Evolutionary conservation across 2,888 invertebrate species (phyloP).

Genomic region (Siphonodentalium dalli): DNA sequence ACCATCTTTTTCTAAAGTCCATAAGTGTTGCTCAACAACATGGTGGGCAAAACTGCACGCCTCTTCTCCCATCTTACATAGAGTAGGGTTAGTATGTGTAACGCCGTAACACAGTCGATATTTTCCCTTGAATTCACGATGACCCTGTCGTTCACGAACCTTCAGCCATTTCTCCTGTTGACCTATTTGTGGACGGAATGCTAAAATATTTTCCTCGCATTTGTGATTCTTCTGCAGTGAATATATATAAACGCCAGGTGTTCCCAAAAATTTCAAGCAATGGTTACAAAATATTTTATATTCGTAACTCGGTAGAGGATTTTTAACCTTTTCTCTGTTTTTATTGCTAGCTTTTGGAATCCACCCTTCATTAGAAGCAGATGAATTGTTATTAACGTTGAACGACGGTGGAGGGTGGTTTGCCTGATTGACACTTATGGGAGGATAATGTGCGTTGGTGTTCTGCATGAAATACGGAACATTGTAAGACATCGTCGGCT

Average conservation of each 20-base stretch:
- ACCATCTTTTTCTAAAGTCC: constrained; percentile 56
- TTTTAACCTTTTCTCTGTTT: no score
- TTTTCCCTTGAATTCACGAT: constrained; percentile 48
- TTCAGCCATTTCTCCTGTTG: constrained; percentile 32
- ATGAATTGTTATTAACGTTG: no score
- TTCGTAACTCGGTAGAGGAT: no score
- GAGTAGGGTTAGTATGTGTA: constrained; percentile 23
- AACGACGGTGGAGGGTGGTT: no score
- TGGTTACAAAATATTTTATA: constrained; percentile 39
- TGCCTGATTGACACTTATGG: no score
- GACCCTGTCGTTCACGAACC: constrained; percentile 50
- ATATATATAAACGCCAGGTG: constrained; percentile 31
- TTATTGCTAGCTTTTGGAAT: no score
- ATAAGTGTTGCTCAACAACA: constrained; percentile 46
- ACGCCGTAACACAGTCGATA: constrained; percentile 51
- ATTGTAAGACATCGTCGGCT: no score
- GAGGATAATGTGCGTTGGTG: no score
- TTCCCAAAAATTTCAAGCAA: constrained; percentile 32
- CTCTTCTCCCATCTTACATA: constrained; percentile 44
- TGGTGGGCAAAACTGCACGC: constrained; percentile 56
- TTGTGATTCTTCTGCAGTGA: constrained; percentile 30
- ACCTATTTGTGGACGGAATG: constrained; percentile 29
- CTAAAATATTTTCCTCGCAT: constrained; percentile 51
- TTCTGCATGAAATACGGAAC: no score
- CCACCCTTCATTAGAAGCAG: no score